Percentiles rank a stretch among this genome's conserved stretches.
Conservation (phyloP, 2,113 vertebrate species). For the Tetrao urogallus region DNA sequence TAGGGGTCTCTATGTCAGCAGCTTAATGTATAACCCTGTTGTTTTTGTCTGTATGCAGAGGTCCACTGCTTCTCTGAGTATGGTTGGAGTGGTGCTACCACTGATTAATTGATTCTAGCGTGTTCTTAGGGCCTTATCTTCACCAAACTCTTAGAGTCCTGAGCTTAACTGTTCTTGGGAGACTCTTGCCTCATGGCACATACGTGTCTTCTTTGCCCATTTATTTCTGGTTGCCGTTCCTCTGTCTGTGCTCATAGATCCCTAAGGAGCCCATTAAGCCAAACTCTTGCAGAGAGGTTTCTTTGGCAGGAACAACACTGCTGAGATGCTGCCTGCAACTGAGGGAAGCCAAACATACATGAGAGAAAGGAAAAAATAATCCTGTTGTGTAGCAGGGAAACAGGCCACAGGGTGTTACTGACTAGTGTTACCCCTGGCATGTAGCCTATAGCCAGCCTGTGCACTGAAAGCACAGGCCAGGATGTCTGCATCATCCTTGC, state of each 20-base stretch:
- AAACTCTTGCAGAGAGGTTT: neutral
- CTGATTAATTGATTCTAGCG: neutral
- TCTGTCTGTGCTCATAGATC: neutral
- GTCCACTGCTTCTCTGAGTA: neutral
- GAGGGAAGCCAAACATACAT: neutral
- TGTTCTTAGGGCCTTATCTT: neutral
- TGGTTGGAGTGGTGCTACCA: fast-evolving
- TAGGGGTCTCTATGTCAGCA: neutral
- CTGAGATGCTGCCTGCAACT: neutral
- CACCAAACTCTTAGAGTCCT: neutral
- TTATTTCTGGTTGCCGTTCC: neutral
- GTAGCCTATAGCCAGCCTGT: neutral
- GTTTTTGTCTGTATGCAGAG: neutral
- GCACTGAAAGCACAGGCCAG: neutral
- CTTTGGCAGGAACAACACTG: neutral
- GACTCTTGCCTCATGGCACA: neutral
- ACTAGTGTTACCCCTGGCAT: neutral
- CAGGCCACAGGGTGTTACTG: neutral
- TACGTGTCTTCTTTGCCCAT: fast-evolving
- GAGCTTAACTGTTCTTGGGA: neutral
- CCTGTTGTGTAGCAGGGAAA: neutral
- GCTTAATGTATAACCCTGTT: neutral
- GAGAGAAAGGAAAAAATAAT: neutral
- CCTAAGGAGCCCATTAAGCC: neutral
- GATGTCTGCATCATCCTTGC: neutral